Base-by-base conservation (phyloP, 2,888 invertebrate species). In the Catonia carolina region DNA sequence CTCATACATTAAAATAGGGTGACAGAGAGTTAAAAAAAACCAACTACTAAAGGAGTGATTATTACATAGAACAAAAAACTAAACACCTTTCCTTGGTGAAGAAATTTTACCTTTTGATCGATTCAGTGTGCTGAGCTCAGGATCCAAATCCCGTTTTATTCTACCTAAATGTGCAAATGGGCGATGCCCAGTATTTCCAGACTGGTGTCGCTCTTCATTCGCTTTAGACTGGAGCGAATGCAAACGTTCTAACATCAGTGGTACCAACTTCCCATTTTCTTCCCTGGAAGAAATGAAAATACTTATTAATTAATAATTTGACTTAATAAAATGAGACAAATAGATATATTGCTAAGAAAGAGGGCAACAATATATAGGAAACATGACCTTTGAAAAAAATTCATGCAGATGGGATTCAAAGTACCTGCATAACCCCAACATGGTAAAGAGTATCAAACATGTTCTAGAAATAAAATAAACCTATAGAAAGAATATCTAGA, bases 191-290 rank as follows among this genome's bases (percentile, higher is more conserved):
- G 18, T 6, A 42, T 48, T 58, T 33, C 47, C 36, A 22, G 31
- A 31, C 14, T 41, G 48, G 4, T 53, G 41, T 35, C 42, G 67
- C 42, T 73, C 72, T 58, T 72, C 71, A 2, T 70, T 67, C 10
- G 75, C 76, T 64, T 82, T 78, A 58, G 75, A 76, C 68, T 88
- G 83, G 33, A 95, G 73, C 55, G 81, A 78, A 67, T 88, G 86
- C 59, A 98, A 78, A 65, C 94, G 79, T 71, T 85, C 82, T 53
- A 97, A 75, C 84, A 96, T 87, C 48, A 92, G 74, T 12, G 95
- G 94, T 53, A 97, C 92, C 68, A 96, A 74, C 69, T 82, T 82
- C 48, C 85, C 83, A 69, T 95, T 96, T 66, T 87, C 81, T 62
- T 95, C 94, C 63, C 92, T 85, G 74, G 67, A 75, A 63, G 45